A percentile compares a stretch with the other conserved stretches of the same genome.
phyloP scores from a whole-genome alignment of 2,113 vertebrate genomes.

The Clarias gariepinus region DNA sequence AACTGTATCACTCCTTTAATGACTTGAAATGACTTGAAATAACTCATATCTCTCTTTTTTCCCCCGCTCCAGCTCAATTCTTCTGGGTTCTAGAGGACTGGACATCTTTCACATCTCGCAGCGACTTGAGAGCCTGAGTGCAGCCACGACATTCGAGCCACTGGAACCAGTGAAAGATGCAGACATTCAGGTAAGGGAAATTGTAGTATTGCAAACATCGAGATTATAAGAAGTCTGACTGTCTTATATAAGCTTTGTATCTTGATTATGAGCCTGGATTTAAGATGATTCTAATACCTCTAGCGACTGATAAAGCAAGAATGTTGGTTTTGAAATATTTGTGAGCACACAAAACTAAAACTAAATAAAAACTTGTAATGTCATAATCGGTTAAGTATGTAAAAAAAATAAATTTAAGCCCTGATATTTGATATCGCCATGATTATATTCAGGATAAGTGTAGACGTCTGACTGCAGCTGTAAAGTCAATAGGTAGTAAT shows the following conservation, averaged over 20 bases:
- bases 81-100: slow-evolving; percentile 91
- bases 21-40: background rate
- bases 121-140: slow-evolving; percentile 91
- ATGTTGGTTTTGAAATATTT: background rate
- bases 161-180: slow-evolving; percentile 97
- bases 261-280: background rate
- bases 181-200: slow-evolving; percentile 88
- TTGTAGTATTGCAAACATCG: background rate
- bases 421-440: no score
- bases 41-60: background rate
- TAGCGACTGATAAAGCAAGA: background rate
- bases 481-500: no score
- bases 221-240: background rate
- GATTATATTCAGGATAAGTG: no score
- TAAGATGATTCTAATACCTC: background rate
- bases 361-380: no score
- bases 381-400: background rate
- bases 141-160: slow-evolving; percentile 95
- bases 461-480: no score
- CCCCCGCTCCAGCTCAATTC: slow-evolving; percentile 80
- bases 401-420: background rate
- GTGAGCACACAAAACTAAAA: background rate
- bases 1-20: background rate
- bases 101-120: slow-evolving; percentile 97
- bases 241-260: background rate